Evolutionary conservation across 2,113 vertebrate genomes (phyloP), one percentile per base, ranked within the genome.

Genomic region (Crotalus horridus): DNA sequence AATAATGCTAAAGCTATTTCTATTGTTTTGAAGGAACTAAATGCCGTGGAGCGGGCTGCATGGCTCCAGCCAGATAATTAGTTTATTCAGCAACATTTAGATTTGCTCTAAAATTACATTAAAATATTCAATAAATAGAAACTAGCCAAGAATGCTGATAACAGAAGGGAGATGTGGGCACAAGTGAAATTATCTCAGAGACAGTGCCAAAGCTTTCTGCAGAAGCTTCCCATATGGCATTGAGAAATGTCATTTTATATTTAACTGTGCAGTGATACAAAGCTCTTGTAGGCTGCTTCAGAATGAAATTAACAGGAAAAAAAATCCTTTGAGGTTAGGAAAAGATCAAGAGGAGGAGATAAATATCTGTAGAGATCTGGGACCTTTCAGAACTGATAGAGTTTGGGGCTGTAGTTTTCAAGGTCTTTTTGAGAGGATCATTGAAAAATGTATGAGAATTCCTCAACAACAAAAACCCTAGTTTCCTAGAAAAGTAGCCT

Each of bases 71-170:
- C 92, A 96, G 96, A 96, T 92, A 93, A 95, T 95, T 24, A 0
- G 93, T 94, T 95, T 95, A 96, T 95, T 96, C 96, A 96, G 95
- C 96, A 97, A 96, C 96, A 96, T 96, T 97, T 96, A 90, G 94
- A 95, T 96, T 96, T 94, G 92, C 95, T 95, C 93, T 91, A 96
- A 95, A 95, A 96, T 96, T 95, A 96, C 93, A 96, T 96, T 93
- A 93, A 96, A 95, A 95, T 94, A 93, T 96, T 95, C 96, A 96
- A 95, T 96, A 96, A 93, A 96, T 97, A 96, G 96, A 94, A 96
- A 93, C 61, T 93, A 95, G 94, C 89, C 0, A 33, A 95, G 95
- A 94, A 94, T 94, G 46, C 56, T 94, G 95, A 92, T 92, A 94
- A 89, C 93, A 96, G 92, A 94, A 89, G 90, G 93, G 51, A 94